These are phyloP conservation scores for Melanophora roralis DNA, from an alignment of 2,888 invertebrate genomes.

Conservation along the genomic window DNA sequence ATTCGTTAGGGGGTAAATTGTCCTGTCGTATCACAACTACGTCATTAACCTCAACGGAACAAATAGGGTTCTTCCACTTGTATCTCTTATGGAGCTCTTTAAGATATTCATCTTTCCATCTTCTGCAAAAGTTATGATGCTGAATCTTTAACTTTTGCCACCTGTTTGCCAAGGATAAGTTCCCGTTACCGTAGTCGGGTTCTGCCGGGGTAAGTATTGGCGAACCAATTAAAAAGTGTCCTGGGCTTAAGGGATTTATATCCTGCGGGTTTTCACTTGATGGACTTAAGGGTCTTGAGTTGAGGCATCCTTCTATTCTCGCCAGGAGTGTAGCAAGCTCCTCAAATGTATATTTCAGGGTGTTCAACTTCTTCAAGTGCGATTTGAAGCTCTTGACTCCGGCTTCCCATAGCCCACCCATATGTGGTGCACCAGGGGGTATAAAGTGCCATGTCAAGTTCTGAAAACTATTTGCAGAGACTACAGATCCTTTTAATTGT, in stretches of 20 bases:
- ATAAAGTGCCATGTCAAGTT: not conserved
- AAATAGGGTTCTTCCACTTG: conserved; percentile 1
- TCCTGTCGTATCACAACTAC: not conserved
- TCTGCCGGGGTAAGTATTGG: not conserved
- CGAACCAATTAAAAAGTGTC: conserved; percentile 24
- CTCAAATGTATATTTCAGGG: not conserved
- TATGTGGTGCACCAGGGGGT: conserved; percentile 21
- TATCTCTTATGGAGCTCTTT: not conserved
- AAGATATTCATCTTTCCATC: conserved; percentile 29
- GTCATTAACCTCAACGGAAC: not conserved
- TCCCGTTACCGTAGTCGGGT: not conserved
- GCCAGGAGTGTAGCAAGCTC: not conserved
- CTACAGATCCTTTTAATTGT: too few species aligned
- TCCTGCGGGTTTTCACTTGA: conserved; percentile 1
- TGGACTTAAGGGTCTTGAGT: conserved; percentile 21
- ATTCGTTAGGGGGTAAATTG: not conserved
- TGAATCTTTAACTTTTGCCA: conserved; percentile 1
- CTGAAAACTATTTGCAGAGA: too few species aligned
- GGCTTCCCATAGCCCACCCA: too few species aligned
- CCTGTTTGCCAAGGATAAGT: conserved; percentile 3
- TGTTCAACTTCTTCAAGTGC: not conserved
- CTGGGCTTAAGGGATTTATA: conserved; percentile 1
- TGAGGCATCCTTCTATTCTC: conserved; percentile 29
- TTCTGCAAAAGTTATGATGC: too few species aligned
- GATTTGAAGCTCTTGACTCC: conserved; percentile 1